Base-by-base conservation (phyloP, 2,888 invertebrate species). In the Cynaeus angustus region DNA sequence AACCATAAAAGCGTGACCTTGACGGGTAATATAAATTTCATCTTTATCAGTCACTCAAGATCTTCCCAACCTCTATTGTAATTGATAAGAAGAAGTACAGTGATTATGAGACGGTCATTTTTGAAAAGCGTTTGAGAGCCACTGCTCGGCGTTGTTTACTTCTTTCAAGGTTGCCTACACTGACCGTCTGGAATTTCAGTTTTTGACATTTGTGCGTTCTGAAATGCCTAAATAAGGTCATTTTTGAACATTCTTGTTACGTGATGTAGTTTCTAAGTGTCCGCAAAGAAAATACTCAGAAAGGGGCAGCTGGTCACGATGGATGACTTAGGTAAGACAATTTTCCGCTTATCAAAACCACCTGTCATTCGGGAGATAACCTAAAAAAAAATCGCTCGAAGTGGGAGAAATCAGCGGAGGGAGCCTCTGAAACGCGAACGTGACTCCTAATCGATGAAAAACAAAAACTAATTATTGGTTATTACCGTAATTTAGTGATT, bases 241-340 rank as follows among this genome's bases (percentile, higher is more conserved):
- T 64, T 53, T 48, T 58, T 52, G 13, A 46, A 26, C 43, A 30
- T 41, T 50, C 16, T 21, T 8, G 41, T 28, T 52, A 38, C 41
- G 65, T 67, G 52, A 59, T 62, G 65, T 65, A 58, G 37, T 59
- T 64, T 26, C 7, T 6, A 66, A 56, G 21, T 16, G 62, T 66
- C 41, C 6, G 41, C 28, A n/a, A 21, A 33, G 26, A 45, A 50
- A 59, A 28, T 59, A 55, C 58, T 38, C 56, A 12, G n/a, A 14
- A 37, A 30, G 16, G 14, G 71, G 71, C 68, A 71, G 74, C 74
- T 72, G 74, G 9, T 38, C n/a, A 61, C 48, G 37, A 84, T 84
- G 83, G 83, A 84, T 58, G 83, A 84, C 75, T 71, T 84, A 72
- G 83, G 83, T 84, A 72, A 83, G 83, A 64, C 37, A 14, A 3